These are phyloP conservation scores for Nibea albiflora DNA, from an alignment of 2,113 vertebrate genomes.

Conservation along the genomic window DNA sequence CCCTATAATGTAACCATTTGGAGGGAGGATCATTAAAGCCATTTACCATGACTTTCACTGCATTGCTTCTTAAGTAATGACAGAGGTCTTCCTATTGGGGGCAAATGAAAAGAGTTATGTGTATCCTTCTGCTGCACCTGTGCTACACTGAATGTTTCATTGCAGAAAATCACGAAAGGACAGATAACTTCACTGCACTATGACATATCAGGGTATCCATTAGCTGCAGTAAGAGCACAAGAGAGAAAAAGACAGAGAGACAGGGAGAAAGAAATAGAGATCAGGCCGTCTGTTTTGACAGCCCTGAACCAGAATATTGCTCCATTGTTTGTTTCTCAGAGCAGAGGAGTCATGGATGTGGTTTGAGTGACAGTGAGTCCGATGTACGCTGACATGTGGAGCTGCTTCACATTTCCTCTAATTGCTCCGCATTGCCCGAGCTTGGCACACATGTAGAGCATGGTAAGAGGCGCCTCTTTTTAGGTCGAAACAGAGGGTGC, in stretches of 20 bases:
- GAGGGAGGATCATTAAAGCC: slow-evolving; percentile 72
- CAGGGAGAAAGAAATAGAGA: slow-evolving; percentile 43
- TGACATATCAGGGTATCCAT: slow-evolving; percentile 71
- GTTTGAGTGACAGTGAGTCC: slow-evolving; percentile 77
- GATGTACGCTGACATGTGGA: slow-evolving; percentile 68
- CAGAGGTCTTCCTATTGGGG: slow-evolving; percentile 55
- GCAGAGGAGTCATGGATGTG: slow-evolving; percentile 72
- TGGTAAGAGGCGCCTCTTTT: slow-evolving; percentile 72
- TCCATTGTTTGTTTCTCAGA: slow-evolving; percentile 75
- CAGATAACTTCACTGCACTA: slow-evolving; percentile 52
- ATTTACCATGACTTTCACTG: slow-evolving; percentile 70
- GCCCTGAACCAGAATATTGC: slow-evolving; percentile 57
- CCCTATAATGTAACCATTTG: slow-evolving; percentile 70
- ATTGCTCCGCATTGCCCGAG: slow-evolving; percentile 75
- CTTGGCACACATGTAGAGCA: slow-evolving; percentile 75
- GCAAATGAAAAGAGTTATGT: slow-evolving; percentile 41
- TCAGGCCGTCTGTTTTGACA: slow-evolving; percentile 73
- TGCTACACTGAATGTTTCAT: slow-evolving; percentile 53
- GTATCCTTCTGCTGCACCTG: slow-evolving; percentile 51
- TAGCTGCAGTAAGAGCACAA: slow-evolving; percentile 46
- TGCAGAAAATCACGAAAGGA: slow-evolving; percentile 52
- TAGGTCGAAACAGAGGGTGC: slow-evolving; percentile 68
- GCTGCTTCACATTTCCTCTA: slow-evolving; percentile 81
- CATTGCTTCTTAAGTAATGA: slow-evolving; percentile 65
- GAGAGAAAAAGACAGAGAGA: slow-evolving; percentile 25